Percentiles rank a stretch among this genome's conserved stretches.
phyloP scores from a whole-genome alignment of 2,888 invertebrate genomes.

The Orthosia cruda region DNA sequence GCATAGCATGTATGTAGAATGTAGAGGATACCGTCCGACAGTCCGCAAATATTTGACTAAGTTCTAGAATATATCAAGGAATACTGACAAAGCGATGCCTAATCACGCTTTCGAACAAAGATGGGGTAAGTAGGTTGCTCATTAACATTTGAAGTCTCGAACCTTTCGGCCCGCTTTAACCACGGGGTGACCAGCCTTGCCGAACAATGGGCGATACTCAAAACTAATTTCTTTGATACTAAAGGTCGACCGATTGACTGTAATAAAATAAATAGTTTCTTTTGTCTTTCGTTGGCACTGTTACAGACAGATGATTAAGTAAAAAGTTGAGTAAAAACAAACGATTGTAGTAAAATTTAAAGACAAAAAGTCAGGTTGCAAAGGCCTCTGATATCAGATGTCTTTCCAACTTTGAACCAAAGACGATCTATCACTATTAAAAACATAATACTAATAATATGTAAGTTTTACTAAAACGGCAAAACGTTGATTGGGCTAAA shows the following conservation, averaged over 20 bases:
- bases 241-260: slow-evolving; percentile 18
- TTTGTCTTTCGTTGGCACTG: slow-evolving; percentile 30
- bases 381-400: background rate
- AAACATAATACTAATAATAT: no score
- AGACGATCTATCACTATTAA: background rate
- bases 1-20: slow-evolving; percentile 19
- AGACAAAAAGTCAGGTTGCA: background rate
- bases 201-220: slow-evolving; percentile 38
- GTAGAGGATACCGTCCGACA: slow-evolving; percentile 35
- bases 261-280: slow-evolving; percentile 44
- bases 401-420: background rate
- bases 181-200: slow-evolving; percentile 24
- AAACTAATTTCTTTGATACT: slow-evolving; percentile 47
- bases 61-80: slow-evolving; percentile 54
- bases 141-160: slow-evolving; percentile 61
- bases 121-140: slow-evolving; percentile 46
- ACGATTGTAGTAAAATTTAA: slow-evolving; percentile 24
- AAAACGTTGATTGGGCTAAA: background rate
- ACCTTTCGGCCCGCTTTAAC: slow-evolving; percentile 35
- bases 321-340: slow-evolving; percentile 31
- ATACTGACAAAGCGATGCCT: slow-evolving; percentile 64
- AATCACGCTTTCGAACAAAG: slow-evolving; percentile 65
- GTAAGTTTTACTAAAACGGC: no score
- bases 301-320: slow-evolving; percentile 35
- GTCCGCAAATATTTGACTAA: slow-evolving; percentile 68